Conservation (phyloP, 2,113 vertebrate genomes). For the Vimba vimba region DNA sequence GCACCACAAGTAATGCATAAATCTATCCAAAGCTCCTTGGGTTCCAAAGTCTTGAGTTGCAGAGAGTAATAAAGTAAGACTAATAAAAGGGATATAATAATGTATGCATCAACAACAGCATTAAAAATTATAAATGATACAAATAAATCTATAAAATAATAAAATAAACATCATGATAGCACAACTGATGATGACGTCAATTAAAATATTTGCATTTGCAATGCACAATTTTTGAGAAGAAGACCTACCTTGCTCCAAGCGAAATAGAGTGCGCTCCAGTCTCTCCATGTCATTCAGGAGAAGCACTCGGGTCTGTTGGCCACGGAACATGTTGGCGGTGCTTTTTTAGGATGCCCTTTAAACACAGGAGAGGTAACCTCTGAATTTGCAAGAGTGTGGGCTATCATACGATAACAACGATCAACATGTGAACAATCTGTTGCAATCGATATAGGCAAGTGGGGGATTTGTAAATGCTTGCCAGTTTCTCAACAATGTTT, state of each 20-base stretch:
- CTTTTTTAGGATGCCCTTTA: conserved; percentile 62
- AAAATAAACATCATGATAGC: not conserved
- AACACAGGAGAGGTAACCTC: conserved; percentile 53
- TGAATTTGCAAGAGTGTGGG: conserved; percentile 63
- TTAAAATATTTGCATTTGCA: not conserved
- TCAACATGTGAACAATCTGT: conserved; percentile 38
- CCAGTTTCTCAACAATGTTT: not conserved
- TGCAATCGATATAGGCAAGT: not conserved
- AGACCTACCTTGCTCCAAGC: conserved; percentile 85
- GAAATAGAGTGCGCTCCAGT: conserved; percentile 85
- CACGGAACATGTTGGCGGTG: conserved; percentile 71
- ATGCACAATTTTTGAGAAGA: not conserved
- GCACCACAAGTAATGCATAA: not conserved
- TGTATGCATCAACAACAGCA: not conserved
- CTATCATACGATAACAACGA: conserved; percentile 29
- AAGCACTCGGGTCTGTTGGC: conserved; percentile 79
- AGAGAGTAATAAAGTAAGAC: not conserved
- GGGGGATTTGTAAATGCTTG: not conserved
- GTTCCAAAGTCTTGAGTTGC: conserved; percentile 9
- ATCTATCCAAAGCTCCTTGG: conserved; percentile 2
- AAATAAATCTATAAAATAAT: not conserved
- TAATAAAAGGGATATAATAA: not conserved
- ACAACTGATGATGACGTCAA: not conserved
- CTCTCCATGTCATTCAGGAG: conserved; percentile 86
- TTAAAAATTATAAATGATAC: not conserved